Percentiles rank a stretch among this genome's conserved stretches.
phyloP scores from a whole-genome alignment of 2,888 invertebrate species.

The Tachina grossa region DNA sequence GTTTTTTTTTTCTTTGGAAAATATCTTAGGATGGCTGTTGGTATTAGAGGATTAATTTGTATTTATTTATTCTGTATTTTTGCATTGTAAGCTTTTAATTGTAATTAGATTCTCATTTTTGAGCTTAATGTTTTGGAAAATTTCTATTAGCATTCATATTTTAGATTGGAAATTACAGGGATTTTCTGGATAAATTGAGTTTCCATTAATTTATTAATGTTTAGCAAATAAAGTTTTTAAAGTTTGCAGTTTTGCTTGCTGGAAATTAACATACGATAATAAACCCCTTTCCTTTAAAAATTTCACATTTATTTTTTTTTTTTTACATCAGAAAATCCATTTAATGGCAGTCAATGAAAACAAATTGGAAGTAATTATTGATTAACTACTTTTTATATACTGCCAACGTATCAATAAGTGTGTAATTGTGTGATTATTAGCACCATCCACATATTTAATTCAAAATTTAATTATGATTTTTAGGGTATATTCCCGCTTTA shows the following conservation, averaged over 20 bases:
- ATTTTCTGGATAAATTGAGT: constrained; percentile 23
- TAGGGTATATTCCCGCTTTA: too few species aligned
- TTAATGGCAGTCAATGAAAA: too few species aligned
- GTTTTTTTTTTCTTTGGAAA: neutral
- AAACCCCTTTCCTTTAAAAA: too few species aligned
- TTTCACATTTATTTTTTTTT: too few species aligned
- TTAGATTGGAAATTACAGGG: constrained; percentile 41
- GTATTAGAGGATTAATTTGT: constrained; percentile 65
- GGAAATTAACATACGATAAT: too few species aligned
- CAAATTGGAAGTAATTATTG: too few species aligned
- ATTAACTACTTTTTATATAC: too few species aligned
- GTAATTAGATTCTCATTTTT: constrained; percentile 56
- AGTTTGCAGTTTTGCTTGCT: neutral
- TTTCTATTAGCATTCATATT: constrained; percentile 52
- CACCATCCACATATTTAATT: too few species aligned
- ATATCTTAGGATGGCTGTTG: constrained; percentile 17
- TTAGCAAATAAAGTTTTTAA: neutral
- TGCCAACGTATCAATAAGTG: too few species aligned
- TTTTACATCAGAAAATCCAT: too few species aligned
- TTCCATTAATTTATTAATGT: constrained; percentile 23
- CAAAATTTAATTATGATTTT: too few species aligned
- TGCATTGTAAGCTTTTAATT: constrained; percentile 50
- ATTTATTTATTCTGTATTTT: constrained; percentile 62
- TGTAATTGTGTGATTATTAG: too few species aligned
- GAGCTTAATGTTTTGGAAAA: constrained; percentile 66